These are phyloP conservation scores for Pagetopsis macropterus DNA, from an alignment of 2,797 vertebrate genomes.

Conservation along the genomic window DNA sequence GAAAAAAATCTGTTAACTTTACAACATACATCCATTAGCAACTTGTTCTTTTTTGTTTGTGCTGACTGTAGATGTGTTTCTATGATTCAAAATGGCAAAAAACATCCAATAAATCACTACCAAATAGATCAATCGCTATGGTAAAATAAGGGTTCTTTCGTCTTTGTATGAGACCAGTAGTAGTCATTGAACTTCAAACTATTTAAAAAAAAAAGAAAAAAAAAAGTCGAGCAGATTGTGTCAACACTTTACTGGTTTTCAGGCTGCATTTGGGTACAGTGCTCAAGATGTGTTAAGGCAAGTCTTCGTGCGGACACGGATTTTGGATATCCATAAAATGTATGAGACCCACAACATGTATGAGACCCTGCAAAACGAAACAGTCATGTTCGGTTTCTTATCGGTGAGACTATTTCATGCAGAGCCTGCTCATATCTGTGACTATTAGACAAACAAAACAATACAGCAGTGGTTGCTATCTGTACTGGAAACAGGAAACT, in stretches of 20 bases:
- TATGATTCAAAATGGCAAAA: background rate
- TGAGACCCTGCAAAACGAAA: background rate
- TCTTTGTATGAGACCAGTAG: background rate
- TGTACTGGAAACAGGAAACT: background rate
- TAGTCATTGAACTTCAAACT: no score
- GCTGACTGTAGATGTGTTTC: background rate
- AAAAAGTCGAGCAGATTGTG: background rate
- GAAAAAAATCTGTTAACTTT: background rate
- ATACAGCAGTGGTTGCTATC: slow-evolving; percentile 32
- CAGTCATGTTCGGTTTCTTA: slow-evolving; percentile 23
- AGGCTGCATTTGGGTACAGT: background rate
- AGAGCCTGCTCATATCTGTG: slow-evolving; percentile 46
- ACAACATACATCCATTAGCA: background rate
- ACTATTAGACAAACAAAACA: slow-evolving; percentile 44
- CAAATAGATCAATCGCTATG: background rate
- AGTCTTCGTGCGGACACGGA: slow-evolving; percentile 3
- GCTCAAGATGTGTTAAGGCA: background rate
- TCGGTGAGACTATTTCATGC: background rate
- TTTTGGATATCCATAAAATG: slow-evolving; percentile 3
- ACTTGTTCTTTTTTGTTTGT: no score
- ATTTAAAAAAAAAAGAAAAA: no score
- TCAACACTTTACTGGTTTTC: background rate
- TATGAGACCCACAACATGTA: background rate
- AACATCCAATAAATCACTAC: background rate
- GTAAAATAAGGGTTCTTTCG: background rate